These are phyloP conservation scores for Danio jaintianensis DNA, from an alignment of 2,797 vertebrate genomes.

Conservation along the genomic window DNA sequence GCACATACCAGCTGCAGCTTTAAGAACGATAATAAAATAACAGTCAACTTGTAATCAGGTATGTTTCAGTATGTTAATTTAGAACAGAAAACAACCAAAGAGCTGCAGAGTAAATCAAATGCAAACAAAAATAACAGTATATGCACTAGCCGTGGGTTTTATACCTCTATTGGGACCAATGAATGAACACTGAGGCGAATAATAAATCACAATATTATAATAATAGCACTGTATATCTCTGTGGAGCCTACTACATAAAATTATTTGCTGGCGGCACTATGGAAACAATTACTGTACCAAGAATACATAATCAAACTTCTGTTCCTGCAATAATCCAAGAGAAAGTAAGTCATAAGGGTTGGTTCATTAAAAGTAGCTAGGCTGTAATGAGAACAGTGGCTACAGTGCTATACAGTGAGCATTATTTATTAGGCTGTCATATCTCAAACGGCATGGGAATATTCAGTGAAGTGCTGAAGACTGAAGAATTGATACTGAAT, in stretches of 20 bases:
- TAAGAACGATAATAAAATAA: slow-evolving; percentile 1
- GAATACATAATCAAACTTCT: slow-evolving; percentile 25
- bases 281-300: slow-evolving; percentile 24
- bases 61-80: background rate
- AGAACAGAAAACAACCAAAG: slow-evolving; percentile 3
- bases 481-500: background rate
- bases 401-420: background rate
- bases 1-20: slow-evolving; percentile 59
- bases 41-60: background rate
- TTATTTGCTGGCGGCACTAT: slow-evolving; percentile 30
- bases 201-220: slow-evolving; percentile 31
- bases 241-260: slow-evolving; percentile 29
- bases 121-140: slow-evolving; percentile 15
- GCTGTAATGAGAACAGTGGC: background rate
- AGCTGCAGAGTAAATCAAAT: slow-evolving; percentile 15
- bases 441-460: background rate
- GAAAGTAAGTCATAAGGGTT: slow-evolving; percentile 10
- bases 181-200: background rate
- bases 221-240: slow-evolving; percentile 22
- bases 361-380: slow-evolving; percentile 24
- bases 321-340: slow-evolving; percentile 23
- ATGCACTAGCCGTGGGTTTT: slow-evolving; percentile 8
- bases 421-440: slow-evolving; percentile 3
- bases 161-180: background rate
- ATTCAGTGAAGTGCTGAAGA: slow-evolving; percentile 5